A percentile compares a stretch with the other conserved stretches of the same genome.
Evolutionary conservation across 1,140 invertebrate genomes (phyloP).

Genomic region (Drosophila sp.): DNA sequence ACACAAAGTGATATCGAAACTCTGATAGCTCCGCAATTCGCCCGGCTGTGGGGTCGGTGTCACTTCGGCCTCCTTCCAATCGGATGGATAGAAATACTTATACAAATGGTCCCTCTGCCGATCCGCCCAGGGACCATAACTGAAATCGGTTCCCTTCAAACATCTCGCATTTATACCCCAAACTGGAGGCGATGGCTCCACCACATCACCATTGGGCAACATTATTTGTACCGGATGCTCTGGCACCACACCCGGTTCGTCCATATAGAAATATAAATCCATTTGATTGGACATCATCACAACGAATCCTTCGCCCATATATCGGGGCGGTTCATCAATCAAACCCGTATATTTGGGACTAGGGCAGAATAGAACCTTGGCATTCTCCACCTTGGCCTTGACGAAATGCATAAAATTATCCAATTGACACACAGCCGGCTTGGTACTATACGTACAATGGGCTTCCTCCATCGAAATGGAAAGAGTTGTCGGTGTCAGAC

Average conservation of each 20-base stretch:
- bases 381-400: constrained; percentile 97
- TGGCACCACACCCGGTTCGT: constrained; percentile 95
- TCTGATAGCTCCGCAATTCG: constrained; percentile 93
- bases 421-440: constrained; percentile 94
- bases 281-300: constrained; percentile 97
- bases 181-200: constrained; percentile 94
- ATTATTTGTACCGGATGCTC: constrained; percentile 95
- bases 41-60: constrained; percentile 92
- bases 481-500: constrained; percentile 95
- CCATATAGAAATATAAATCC: constrained; percentile 98
- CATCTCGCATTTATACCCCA: constrained; percentile 98
- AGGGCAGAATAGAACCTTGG: constrained; percentile 95
- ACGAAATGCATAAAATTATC: constrained; percentile 98
- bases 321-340: constrained; percentile 96
- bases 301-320: constrained; percentile 97
- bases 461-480: constrained; percentile 97
- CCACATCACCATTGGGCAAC: constrained; percentile 95
- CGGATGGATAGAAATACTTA: constrained; percentile 97
- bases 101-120: constrained; percentile 97
- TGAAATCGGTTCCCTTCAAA: constrained; percentile 98
- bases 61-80: constrained; percentile 90
- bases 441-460: constrained; percentile 97
- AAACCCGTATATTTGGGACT: constrained; percentile 97
- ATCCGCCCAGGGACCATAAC: constrained; percentile 99
- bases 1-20: constrained; percentile 95